Conservation (phyloP, 2,113 vertebrate genomes). For the Agapornis roseicollis region DNA sequence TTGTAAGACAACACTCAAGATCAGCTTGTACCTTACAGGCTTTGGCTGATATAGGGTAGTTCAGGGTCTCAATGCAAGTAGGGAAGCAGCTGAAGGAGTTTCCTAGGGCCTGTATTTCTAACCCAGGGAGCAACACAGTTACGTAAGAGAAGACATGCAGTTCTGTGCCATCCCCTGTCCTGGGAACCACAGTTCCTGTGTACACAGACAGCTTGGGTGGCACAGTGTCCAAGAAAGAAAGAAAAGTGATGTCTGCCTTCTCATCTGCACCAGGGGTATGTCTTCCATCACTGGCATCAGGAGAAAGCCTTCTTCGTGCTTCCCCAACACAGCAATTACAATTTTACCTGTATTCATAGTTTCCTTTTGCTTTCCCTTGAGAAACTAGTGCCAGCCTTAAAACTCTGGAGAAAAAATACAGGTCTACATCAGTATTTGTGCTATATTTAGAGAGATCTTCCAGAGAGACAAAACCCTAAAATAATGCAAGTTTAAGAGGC, state of each 20-base stretch:
- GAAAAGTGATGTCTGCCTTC: not conserved
- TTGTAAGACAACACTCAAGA: slow-evolving; percentile 11
- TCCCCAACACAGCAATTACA: not conserved
- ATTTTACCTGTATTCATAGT: not conserved
- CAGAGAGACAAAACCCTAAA: not conserved
- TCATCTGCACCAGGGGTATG: not conserved
- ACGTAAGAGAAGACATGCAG: not conserved
- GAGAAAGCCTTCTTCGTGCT: not conserved
- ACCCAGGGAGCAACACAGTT: not conserved
- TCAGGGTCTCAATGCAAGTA: not conserved
- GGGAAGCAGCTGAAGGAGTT: not conserved
- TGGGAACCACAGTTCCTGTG: not conserved
- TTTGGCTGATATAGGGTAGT: not conserved
- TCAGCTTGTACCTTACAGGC: not conserved
- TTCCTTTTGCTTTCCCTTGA: not conserved
- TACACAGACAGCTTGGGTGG: not conserved
- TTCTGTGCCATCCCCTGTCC: not conserved
- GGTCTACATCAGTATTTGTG: not conserved
- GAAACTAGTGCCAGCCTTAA: not conserved
- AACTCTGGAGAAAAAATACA: not conserved
- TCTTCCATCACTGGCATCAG: not conserved
- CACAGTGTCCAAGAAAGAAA: not conserved
- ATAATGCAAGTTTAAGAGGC: not conserved
- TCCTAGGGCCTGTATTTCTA: not conserved
- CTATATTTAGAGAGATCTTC: not conserved